phyloP scores from a whole-genome alignment of 1,140 invertebrate species.

The Anthonomus grandis region DNA sequence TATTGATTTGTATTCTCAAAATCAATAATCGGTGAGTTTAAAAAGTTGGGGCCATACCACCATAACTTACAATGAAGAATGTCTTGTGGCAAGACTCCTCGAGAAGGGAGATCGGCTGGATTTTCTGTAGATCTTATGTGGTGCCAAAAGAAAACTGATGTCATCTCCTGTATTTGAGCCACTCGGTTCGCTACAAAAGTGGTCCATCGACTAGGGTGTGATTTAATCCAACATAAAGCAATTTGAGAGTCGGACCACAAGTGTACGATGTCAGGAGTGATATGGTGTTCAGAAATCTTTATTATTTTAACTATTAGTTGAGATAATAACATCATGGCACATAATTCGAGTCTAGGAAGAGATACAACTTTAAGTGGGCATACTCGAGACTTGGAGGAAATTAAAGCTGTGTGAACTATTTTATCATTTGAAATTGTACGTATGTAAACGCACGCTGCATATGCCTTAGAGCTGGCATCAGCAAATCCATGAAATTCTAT shows the following conservation, averaged over 20 bases:
- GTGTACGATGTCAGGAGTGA: no score
- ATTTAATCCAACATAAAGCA: neutral
- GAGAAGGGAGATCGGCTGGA: neutral
- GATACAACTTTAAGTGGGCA: neutral
- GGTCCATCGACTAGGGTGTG: neutral
- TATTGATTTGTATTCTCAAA: neutral
- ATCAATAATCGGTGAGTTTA: constrained; percentile 8
- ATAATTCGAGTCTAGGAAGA: neutral
- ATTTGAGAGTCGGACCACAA: neutral
- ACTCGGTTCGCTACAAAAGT: neutral
- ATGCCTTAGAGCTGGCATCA: constrained; percentile 7
- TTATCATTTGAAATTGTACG: constrained; percentile 1
- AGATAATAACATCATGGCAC: neutral
- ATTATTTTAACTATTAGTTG: no score
- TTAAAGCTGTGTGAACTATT: neutral
- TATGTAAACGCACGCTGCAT: constrained; percentile 2
- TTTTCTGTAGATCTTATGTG: no score
- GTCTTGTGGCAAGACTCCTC: constrained; percentile 10
- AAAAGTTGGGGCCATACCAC: constrained; percentile 28
- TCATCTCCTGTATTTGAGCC: neutral
- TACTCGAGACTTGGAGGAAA: neutral
- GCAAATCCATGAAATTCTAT: constrained; percentile 1
- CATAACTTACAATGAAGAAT: constrained; percentile 35
- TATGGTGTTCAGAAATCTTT: no score
- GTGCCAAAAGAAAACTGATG: neutral